Evolutionary conservation across 2,888 invertebrate species (phyloP).

Genomic region (Nemoura dubitans): DNA sequence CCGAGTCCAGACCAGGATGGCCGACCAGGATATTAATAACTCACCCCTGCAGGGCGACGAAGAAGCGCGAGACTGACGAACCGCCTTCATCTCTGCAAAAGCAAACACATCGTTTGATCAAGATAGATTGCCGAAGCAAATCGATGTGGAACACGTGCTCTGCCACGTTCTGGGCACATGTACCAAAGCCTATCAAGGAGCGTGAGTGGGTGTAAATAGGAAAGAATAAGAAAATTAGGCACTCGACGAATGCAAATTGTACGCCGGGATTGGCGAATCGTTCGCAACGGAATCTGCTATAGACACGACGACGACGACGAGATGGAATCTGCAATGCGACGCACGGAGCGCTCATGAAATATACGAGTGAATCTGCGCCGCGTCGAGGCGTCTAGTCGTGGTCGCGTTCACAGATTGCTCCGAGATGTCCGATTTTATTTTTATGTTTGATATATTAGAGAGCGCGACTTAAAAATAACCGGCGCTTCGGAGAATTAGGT

Average conservation of each 20-base stretch:
- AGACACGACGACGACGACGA: too few species aligned
- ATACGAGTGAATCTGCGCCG: not conserved
- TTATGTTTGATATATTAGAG: not conserved
- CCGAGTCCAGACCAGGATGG: not conserved
- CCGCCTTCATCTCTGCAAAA: slow-evolving; percentile 22
- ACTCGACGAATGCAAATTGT: not conserved
- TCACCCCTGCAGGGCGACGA: slow-evolving; percentile 18
- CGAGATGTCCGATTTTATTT: not conserved
- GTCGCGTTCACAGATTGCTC: not conserved
- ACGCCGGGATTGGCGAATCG: not conserved
- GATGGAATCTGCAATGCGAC: not conserved
- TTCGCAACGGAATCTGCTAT: too few species aligned
- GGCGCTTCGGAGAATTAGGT: not conserved
- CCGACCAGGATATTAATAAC: slow-evolving; percentile 28
- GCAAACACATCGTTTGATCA: not conserved
- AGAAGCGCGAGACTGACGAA: slow-evolving; percentile 15
- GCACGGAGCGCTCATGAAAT: not conserved
- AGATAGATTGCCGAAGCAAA: not conserved
- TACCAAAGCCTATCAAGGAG: not conserved
- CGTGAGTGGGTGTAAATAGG: not conserved
- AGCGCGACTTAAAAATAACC: not conserved
- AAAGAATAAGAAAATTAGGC: not conserved
- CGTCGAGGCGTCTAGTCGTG: not conserved
- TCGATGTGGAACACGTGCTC: not conserved
- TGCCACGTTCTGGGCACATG: not conserved